These are phyloP conservation scores for Galeruca laticollis DNA, from an alignment of 2,888 invertebrate genomes.

Conservation along the genomic window DNA sequence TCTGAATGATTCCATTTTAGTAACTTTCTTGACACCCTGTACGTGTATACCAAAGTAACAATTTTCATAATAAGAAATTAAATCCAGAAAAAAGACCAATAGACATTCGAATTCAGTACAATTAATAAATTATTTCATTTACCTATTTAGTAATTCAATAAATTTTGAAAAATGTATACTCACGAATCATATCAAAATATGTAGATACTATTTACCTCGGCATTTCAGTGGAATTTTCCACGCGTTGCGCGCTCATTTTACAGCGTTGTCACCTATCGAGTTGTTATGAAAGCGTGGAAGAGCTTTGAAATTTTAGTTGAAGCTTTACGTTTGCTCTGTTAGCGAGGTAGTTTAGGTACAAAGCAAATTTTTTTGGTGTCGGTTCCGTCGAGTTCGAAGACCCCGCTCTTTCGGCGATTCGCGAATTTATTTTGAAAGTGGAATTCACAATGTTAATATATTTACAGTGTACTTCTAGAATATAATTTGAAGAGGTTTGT, in stretches of 20 bases:
- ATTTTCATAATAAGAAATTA: too few relatives aligned
- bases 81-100: too few relatives aligned
- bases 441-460: not conserved
- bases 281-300: slow-evolving; percentile 9
- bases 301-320: slow-evolving; percentile 19
- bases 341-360: not conserved
- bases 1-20: too few relatives aligned
- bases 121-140: too few relatives aligned
- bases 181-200: not conserved
- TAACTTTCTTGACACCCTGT: too few relatives aligned
- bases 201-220: not conserved
- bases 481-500: not conserved
- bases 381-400: slow-evolving; percentile 5
- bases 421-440: not conserved
- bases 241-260: slow-evolving; percentile 12
- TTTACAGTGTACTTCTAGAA: not conserved
- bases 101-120: too few relatives aligned
- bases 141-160: too few relatives aligned
- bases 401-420: not conserved
- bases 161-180: not conserved
- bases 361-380: not conserved
- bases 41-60: too few relatives aligned
- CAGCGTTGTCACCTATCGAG: not conserved
- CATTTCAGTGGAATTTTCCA: not conserved
- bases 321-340: slow-evolving; percentile 3